phyloP scores from a whole-genome alignment of 2,113 vertebrate genomes.

The Todiramphus chloris region DNA sequence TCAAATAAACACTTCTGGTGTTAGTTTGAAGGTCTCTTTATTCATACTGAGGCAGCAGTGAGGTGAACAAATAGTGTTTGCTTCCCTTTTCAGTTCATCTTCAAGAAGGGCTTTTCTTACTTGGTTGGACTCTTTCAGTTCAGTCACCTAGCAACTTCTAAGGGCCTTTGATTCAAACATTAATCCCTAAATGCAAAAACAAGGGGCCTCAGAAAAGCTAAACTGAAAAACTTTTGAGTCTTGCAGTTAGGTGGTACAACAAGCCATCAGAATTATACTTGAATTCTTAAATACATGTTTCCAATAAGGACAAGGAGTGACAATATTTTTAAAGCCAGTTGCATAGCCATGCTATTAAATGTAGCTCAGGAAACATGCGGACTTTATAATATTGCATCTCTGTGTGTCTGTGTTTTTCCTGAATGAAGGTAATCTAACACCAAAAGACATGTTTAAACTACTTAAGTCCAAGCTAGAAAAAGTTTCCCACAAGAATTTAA shows the following conservation, averaged over 20 bases:
- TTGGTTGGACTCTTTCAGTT: not conserved
- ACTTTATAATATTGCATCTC: not conserved
- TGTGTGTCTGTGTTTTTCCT: not conserved
- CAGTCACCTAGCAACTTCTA: slow-evolving; percentile 43
- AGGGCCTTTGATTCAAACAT: not conserved
- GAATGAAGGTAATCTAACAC: not conserved
- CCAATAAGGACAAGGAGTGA: not conserved
- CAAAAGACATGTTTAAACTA: not conserved
- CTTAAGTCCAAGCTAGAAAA: not conserved
- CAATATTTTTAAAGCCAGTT: not conserved
- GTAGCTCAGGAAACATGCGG: not conserved
- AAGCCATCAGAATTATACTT: not conserved
- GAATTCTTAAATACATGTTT: not conserved
- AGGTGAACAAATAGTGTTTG: slow-evolving; percentile 45
- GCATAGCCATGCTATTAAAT: accelerated
- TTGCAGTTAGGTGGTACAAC: not conserved
- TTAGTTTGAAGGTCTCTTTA: not conserved
- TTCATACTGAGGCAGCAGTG: not conserved
- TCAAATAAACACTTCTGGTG: not conserved
- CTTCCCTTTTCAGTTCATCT: slow-evolving; percentile 36
- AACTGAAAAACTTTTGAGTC: accelerated
- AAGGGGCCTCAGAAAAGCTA: not conserved
- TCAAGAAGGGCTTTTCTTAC: slow-evolving; percentile 30
- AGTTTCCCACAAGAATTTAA: not conserved
- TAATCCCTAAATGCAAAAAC: not conserved